These are phyloP conservation scores for Tachina fera DNA, from an alignment of 2,888 invertebrate species.

Conservation along the genomic window DNA sequence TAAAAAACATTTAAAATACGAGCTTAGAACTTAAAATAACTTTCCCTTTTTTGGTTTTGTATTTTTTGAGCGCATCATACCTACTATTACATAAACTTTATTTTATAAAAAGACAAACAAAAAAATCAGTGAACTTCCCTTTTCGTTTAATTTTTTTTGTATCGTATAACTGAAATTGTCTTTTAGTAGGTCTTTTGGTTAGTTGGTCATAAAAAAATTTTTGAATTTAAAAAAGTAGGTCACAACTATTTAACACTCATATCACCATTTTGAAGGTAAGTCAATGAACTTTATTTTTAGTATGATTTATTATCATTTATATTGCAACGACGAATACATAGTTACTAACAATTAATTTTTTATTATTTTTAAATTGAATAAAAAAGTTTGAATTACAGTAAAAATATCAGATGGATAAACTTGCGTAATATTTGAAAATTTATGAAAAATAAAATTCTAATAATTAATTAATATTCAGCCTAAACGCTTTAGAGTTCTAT, in stretches of 20 bases:
- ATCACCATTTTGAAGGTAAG: conserved; percentile 39
- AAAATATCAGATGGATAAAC: too few species aligned
- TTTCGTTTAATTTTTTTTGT: conserved; percentile 10
- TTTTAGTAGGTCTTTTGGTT: conserved; percentile 66
- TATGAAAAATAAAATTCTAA: too few species aligned
- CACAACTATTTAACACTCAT: conserved; percentile 32
- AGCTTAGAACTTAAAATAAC: conserved; percentile 18
- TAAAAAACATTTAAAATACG: background rate
- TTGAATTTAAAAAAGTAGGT: conserved; percentile 58
- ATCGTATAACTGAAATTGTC: conserved; percentile 17
- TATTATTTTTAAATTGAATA: too few species aligned
- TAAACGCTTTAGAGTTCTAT: too few species aligned
- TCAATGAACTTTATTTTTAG: conserved; percentile 58
- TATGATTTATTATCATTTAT: conserved; percentile 13
- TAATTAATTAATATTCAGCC: too few species aligned
- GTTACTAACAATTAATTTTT: too few species aligned
- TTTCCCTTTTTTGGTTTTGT: conserved; percentile 55
- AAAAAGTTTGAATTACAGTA: too few species aligned
- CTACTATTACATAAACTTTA: conserved; percentile 57
- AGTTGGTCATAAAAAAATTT: conserved; percentile 50
- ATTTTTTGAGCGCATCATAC: conserved; percentile 3
- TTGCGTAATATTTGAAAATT: too few species aligned
- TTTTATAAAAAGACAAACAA: conserved; percentile 22
- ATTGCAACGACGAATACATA: background rate
- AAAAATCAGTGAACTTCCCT: conserved; percentile 54